Conservation (phyloP, 2,797 vertebrate species). For the Hydrophis major region DNA sequence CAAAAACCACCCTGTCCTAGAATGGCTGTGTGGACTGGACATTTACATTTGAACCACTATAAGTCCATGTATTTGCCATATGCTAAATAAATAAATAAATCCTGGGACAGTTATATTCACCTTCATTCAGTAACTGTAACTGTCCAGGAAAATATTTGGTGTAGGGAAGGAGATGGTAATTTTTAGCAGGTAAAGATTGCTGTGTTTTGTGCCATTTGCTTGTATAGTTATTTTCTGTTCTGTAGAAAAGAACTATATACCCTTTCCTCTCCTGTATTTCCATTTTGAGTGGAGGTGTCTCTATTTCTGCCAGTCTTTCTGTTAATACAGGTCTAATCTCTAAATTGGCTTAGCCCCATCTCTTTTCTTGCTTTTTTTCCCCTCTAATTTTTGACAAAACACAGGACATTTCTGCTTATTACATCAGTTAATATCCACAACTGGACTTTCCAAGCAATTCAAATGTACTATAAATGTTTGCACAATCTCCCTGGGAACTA, state of each 20-base stretch:
- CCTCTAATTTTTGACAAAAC: background rate
- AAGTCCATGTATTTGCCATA: too few species aligned
- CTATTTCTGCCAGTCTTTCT: background rate
- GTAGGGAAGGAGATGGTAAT: background rate
- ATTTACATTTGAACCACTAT: too few species aligned
- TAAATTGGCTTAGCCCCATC: background rate
- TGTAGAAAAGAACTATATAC: too few species aligned
- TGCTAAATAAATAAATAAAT: too few species aligned
- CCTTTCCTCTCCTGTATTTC: background rate
- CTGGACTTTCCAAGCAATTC: conserved; percentile 28
- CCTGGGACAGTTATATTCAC: background rate
- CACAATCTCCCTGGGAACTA: conserved; percentile 45
- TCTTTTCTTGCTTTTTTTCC: background rate
- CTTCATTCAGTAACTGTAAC: background rate
- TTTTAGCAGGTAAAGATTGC: background rate
- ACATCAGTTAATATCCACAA: conserved; percentile 39
- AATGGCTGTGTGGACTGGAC: too few species aligned
- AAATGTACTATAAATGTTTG: conserved; percentile 57
- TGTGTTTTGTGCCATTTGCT: background rate
- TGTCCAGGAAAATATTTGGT: background rate
- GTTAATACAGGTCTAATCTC: background rate
- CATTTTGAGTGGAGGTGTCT: background rate
- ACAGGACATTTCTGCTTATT: conserved; percentile 29
- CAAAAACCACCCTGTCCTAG: too few species aligned
- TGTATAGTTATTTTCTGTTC: background rate